These are phyloP conservation scores for Triplophysa yarkandensis DNA, from an alignment of 2,797 vertebrate species.

Conservation along the genomic window DNA sequence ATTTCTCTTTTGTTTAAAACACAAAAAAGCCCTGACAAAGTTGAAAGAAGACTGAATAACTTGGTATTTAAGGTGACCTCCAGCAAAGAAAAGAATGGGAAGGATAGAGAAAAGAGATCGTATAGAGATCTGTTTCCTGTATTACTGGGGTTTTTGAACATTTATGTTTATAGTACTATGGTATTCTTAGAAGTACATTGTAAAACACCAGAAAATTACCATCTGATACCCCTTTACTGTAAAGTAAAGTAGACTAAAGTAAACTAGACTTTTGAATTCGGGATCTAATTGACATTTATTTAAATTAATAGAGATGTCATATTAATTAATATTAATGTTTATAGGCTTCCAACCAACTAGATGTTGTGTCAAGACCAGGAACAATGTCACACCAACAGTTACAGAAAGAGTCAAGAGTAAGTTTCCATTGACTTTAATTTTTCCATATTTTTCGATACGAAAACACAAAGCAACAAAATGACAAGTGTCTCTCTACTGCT, in stretches of 20 bases:
- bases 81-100: neutral
- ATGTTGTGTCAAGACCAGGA: conserved; percentile 90
- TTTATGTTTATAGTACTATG: neutral
- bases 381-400: conserved; percentile 92
- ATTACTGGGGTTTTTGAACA: neutral
- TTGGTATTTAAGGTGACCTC: conserved; percentile 8
- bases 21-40: neutral
- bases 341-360: conserved; percentile 94
- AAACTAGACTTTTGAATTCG: neutral
- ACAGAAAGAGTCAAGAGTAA: conserved; percentile 96
- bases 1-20: conserved; percentile 22
- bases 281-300: neutral
- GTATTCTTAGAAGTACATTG: neutral
- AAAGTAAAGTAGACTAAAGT: neutral
- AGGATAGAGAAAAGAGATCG: neutral
- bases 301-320: neutral
- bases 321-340: conserved; percentile 17
- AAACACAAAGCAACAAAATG: too few relatives aligned
- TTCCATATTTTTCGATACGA: too few relatives aligned
- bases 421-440: conserved; percentile 45
- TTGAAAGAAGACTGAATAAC: conserved; percentile 22
- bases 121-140: neutral
- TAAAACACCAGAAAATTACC: neutral
- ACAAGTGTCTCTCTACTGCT: neutral
- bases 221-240: neutral